phyloP scores from a whole-genome alignment of 2,888 invertebrate species.

The Apotomis turbidana region DNA sequence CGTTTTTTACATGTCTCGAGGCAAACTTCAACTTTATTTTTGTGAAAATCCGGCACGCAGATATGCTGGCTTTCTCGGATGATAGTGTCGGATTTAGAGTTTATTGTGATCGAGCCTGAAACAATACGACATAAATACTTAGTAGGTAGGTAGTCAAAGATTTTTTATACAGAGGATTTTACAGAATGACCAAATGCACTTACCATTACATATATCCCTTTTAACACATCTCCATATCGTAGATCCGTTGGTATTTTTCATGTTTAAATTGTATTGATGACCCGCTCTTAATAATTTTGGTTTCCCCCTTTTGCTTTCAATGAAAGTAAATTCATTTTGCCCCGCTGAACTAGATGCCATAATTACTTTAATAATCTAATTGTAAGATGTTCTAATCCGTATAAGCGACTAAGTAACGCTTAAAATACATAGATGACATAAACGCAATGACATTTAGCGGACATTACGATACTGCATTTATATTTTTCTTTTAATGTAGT shows the following conservation, averaged over 20 bases:
- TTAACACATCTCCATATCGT: conserved; percentile 1
- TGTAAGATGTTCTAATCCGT: background rate
- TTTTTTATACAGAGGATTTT: too few relatives aligned
- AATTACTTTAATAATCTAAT: too few relatives aligned
- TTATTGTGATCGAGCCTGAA: background rate
- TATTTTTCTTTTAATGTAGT: too few relatives aligned
- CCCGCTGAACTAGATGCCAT: conserved; percentile 1
- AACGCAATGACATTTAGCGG: too few relatives aligned
- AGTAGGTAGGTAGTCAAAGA: too few relatives aligned
- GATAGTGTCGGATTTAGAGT: background rate
- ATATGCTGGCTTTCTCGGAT: conserved; percentile 3
- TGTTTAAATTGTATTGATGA: background rate
- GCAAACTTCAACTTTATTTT: background rate
- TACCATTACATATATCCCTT: background rate
- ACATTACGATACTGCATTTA: too few relatives aligned
- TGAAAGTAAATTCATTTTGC: background rate
- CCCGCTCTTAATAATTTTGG: conserved; percentile 1
- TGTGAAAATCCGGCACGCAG: background rate
- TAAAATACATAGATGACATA: too few relatives aligned
- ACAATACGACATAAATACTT: too few relatives aligned
- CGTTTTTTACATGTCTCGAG: too few relatives aligned
- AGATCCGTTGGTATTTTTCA: background rate
- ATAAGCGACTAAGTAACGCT: too few relatives aligned
- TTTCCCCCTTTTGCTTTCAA: conserved; percentile 4
- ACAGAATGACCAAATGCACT: background rate